Percentiles rank a stretch among this genome's conserved stretches.
Conservation (phyloP, 2,888 invertebrate species). For the Ophion ellenae region DNA sequence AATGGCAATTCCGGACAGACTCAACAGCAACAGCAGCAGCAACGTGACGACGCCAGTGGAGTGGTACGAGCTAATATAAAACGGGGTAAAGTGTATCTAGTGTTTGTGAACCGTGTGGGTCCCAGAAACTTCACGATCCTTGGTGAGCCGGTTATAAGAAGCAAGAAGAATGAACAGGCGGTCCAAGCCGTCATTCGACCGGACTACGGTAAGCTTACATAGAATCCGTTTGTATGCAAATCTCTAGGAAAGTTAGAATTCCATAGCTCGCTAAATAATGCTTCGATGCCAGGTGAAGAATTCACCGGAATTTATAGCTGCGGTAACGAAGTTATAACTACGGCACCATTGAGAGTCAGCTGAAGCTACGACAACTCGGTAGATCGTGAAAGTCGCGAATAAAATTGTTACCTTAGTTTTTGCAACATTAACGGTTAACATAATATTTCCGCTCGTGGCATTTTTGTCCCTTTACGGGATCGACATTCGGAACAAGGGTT, state of each 20-base stretch:
- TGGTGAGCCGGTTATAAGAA: constrained; percentile 85
- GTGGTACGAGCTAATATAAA: constrained; percentile 86
- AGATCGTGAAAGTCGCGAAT: too few relatives aligned
- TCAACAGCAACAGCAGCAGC: constrained; percentile 60
- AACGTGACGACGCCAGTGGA: constrained; percentile 73
- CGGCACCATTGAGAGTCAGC: background rate
- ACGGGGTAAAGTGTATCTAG: constrained; percentile 86
- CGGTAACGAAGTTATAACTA: background rate
- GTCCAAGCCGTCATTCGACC: constrained; percentile 83
- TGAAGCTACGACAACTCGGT: too few relatives aligned
- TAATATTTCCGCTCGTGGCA: background rate
- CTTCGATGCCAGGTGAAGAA: background rate
- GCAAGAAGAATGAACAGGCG: constrained; percentile 83
- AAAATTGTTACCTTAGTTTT: too few relatives aligned
- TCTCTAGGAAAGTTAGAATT: background rate
- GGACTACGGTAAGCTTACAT: constrained; percentile 80
- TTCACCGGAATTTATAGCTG: too few relatives aligned
- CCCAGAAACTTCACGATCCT: constrained; percentile 86
- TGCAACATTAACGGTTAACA: background rate
- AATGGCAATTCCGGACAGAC: constrained; percentile 69
- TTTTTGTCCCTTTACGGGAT: background rate
- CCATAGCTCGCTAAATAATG: background rate
- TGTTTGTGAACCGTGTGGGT: constrained; percentile 86
- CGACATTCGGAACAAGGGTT: constrained; percentile 44
- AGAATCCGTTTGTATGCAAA: background rate